A percentile compares a stretch with the other conserved stretches of the same genome.
Conservation (phyloP, 2,113 vertebrate species). For the Bufo bufo region DNA sequence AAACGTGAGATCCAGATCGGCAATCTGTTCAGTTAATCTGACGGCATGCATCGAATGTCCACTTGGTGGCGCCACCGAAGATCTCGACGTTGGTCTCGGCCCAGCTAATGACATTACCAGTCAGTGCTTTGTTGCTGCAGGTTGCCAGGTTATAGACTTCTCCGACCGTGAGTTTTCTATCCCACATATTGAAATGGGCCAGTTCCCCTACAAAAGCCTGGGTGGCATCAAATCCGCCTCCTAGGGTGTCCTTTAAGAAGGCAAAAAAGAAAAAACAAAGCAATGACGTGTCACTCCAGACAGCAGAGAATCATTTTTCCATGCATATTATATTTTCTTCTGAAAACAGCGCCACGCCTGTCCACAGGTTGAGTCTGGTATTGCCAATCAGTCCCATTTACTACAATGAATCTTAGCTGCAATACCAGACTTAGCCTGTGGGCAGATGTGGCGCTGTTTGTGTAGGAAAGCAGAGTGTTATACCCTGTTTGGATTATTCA, state of each 20-base stretch:
- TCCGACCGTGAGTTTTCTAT: conserved; percentile 83
- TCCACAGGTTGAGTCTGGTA: too few species aligned
- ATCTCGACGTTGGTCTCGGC: conserved; percentile 89
- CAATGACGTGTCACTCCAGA: background rate
- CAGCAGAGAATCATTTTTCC: background rate
- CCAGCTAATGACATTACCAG: conserved; percentile 94
- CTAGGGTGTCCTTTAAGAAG: conserved; percentile 84
- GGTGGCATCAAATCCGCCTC: conserved; percentile 94
- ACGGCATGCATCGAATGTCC: conserved; percentile 95
- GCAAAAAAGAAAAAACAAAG: background rate
- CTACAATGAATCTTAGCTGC: too few species aligned
- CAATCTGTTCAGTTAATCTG: conserved; percentile 83
- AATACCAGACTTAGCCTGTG: too few species aligned
- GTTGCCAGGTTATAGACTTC: conserved; percentile 94
- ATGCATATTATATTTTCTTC: too few species aligned
- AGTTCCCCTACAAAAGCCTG: conserved; percentile 93
- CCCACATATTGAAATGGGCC: conserved; percentile 95
- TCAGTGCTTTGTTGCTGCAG: conserved; percentile 85
- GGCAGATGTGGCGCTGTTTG: too few species aligned
- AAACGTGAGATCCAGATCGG: background rate
- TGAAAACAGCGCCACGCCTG: too few species aligned
- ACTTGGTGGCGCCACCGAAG: conserved; percentile 93
- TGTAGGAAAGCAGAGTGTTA: too few species aligned
- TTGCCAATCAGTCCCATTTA: too few species aligned
- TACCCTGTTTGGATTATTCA: too few species aligned